These are phyloP conservation scores for Aporophyla lueneburgensis DNA, from an alignment of 2,888 invertebrate species.

Conservation along the genomic window DNA sequence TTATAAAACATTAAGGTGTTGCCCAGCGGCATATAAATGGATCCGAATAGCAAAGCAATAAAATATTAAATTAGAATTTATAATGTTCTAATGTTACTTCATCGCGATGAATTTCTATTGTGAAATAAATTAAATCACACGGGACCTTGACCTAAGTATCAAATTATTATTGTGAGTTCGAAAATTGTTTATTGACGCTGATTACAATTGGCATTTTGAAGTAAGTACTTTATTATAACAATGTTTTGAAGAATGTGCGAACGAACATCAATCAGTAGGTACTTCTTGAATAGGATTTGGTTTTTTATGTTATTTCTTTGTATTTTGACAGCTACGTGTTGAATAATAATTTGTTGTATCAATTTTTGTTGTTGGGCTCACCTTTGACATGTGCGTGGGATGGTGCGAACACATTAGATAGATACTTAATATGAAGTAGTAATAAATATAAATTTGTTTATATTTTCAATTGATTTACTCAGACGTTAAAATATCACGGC, in stretches of 20 bases:
- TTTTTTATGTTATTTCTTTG: constrained; percentile 28
- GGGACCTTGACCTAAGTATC: constrained; percentile 36
- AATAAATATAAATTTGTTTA: constrained; percentile 11
- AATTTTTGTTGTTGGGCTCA: constrained; percentile 36
- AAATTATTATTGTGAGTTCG: background rate
- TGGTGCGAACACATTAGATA: constrained; percentile 7
- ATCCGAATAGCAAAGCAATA: constrained; percentile 29
- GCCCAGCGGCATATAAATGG: constrained; percentile 8
- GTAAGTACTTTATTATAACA: constrained; percentile 34
- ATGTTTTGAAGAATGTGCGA: constrained; percentile 42
- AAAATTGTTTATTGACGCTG: constrained; percentile 45
- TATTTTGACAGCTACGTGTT: constrained; percentile 44
- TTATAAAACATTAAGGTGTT: background rate
- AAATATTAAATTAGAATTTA: constrained; percentile 38
- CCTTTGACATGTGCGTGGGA: constrained; percentile 45
- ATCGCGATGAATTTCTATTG: constrained; percentile 39
- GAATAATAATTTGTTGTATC: constrained; percentile 43
- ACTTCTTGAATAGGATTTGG: constrained; percentile 25
- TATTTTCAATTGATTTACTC: background rate
- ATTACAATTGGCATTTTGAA: constrained; percentile 70
- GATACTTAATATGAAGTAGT: background rate
- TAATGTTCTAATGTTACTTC: constrained; percentile 34
- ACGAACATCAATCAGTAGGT: constrained; percentile 43
- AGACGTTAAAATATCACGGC: too few species aligned
- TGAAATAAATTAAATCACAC: constrained; percentile 37